Base-by-base conservation (phyloP, 2,797 vertebrate genomes). In the Vireo griseus region DNA sequence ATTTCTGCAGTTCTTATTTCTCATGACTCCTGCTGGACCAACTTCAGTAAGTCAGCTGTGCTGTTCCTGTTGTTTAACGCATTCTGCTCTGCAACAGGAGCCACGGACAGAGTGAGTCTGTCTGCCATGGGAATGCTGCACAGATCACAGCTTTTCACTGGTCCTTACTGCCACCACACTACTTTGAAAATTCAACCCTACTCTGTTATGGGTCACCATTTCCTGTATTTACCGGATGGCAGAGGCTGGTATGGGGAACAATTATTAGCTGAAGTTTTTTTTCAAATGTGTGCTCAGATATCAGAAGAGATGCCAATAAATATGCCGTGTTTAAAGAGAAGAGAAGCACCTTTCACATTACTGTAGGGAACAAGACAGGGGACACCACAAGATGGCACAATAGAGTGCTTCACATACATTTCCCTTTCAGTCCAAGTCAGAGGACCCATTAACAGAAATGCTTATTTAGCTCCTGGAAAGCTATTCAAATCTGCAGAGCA, bases 361-460 rank as follows among this genome's bases (percentile, higher is more conserved):
- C 35, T 42, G 33, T 35, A 81, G 16, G 1, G 6, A 89, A 42
- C 9, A 28, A 55, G 76, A 42, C 44, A 51, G 40, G 13, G 76
- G 69, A 75, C 58, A 84, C 95, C 96, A 95, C 95, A 92, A 96
- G 96, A 88, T 94, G 95, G 96, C 96, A 94, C 59, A 88, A 75
- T 0, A 0, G 69, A 88, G 94, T 48, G 24, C 55, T 81, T 75
- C 44, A 31, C 37, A 72, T 47, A 59, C 20, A 48, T 55, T 12
- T 63, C 61, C 69, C 51, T 84, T 68, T 28, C 58, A 61, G 40
- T 13, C 37, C 17, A 40, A 71, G 16, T 50, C 29, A 33, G 8
- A 55, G 14, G 24, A 59, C 13, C 11, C 16, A 68, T 52, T 13
- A 78, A 68, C 3, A 77, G 13, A 77, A 88, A 61, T 4, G 4